Evolutionary conservation across 2,113 vertebrate genomes (phyloP), one percentile per base, ranked within the genome.

Genomic region (Neotoma lepida): DNA sequence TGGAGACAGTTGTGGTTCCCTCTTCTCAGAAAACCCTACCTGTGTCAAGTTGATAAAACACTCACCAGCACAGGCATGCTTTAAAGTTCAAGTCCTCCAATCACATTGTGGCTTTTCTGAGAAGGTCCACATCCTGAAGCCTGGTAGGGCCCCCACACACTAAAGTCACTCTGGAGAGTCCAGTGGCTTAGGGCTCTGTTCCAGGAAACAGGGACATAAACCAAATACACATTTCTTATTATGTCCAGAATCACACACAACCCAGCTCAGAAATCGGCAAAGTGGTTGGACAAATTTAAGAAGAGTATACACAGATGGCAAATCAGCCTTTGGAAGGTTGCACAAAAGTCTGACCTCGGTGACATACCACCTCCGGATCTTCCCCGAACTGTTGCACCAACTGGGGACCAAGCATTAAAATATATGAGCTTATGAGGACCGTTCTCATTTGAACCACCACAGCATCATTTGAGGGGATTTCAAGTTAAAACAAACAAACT

Each of bases 401-500:
- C 77, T 13, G 6, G 76, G 35, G 10, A 39, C 51, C 56, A 61
- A 63, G 39, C n/a, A 17, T 10, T 17, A n/a, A 84, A 84, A 30
- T 6, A 10, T 6, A 39, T n/a, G 6, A 82, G 80, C n/a, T n/a
- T n/a, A 12, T 58, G 22, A 20, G 14, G 26, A 2, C 1, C 54
- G 15, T 14, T 82, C n/a, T 82, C n/a, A 61, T 2, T 13, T n/a
- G 41, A 28, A 26, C 35, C n/a, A 41, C 3, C 54, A 58, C n/a
- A 82, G 35, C 35, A 28, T 58, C n/a, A 33, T 84, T 71, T 68
- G 28, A 58, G 12, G 46, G 41, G 93, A 89, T 70, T 93, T 63
- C 88, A 86, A 81, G 13, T 92, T 61, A 87, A 86, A 89, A 86
- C 61, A 39, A 95, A 88, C 70, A 85, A 30, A 68, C 54, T 68